Evolutionary conservation across 2,888 invertebrate genomes (phyloP).

Genomic region (Alloscopus bannaensis): DNA sequence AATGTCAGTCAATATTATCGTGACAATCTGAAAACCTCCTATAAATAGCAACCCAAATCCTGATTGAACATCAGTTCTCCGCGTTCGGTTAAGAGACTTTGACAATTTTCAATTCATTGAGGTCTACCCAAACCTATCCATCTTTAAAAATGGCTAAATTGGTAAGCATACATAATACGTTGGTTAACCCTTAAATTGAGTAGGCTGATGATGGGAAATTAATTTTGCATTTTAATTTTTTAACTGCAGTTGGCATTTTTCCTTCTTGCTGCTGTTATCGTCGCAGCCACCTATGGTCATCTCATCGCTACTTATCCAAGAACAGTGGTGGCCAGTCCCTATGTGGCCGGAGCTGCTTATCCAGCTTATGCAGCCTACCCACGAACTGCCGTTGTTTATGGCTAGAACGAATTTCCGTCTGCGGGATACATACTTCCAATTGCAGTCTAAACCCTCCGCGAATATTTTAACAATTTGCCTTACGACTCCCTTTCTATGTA

Average conservation of each 20-base stretch:
- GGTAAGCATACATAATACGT: too few relatives aligned
- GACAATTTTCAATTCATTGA: slow-evolving; percentile 4
- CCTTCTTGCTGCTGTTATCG: slow-evolving; percentile 39
- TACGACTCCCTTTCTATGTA: too few relatives aligned
- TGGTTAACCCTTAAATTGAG: neutral
- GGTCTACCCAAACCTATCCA: slow-evolving; percentile 2
- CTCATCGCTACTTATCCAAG: slow-evolving; percentile 27
- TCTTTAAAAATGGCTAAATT: slow-evolving; percentile 38
- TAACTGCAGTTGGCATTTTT: slow-evolving; percentile 28
- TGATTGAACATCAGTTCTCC: neutral
- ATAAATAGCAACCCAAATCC: neutral
- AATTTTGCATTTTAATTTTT: neutral
- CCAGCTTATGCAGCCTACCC: slow-evolving; percentile 19
- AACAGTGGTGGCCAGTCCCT: slow-evolving; percentile 24
- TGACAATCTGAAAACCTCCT: neutral
- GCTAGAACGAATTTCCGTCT: too few relatives aligned
- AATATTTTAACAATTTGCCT: too few relatives aligned
- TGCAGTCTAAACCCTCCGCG: too few relatives aligned
- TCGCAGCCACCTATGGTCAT: slow-evolving; percentile 37
- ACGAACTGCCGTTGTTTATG: slow-evolving; percentile 23
- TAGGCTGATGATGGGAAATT: neutral
- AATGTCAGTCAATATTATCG: neutral
- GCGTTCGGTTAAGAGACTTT: neutral
- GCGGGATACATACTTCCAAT: too few relatives aligned
- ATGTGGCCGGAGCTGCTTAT: slow-evolving; percentile 16